Conservation (phyloP, 2,797 vertebrate species). For the Anomalospiza imberbis region DNA sequence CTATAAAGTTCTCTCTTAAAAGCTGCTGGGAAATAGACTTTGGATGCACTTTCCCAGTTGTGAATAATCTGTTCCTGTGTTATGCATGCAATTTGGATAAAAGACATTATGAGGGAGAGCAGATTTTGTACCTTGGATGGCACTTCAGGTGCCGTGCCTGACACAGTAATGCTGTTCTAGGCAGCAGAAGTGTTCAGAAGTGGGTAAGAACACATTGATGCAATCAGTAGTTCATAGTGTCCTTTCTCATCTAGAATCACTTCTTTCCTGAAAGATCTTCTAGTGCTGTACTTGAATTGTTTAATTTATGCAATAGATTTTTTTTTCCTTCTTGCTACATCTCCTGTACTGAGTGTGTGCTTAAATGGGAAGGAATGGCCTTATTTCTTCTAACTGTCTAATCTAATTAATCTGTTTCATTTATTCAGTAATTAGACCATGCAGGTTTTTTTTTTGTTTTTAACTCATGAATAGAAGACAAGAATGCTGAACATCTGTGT, state of each 20-base stretch:
- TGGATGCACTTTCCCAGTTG: neutral
- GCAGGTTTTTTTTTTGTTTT: neutral
- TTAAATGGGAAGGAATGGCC: neutral
- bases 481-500: neutral
- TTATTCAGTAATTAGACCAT: neutral
- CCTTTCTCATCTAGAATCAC: neutral
- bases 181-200: neutral
- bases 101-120: neutral
- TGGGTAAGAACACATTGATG: neutral
- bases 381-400: neutral
- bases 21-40: neutral
- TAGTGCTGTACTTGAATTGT: neutral
- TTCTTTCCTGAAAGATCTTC: neutral
- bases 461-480: neutral
- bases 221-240: neutral
- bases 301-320: neutral
- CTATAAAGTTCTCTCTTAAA: neutral
- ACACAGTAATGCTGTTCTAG: neutral
- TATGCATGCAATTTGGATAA: neutral
- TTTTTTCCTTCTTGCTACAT: neutral
- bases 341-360: neutral
- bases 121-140: neutral
- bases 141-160: fast-evolving
- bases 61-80: neutral
- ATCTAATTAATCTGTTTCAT: neutral